These are phyloP conservation scores for Turritopsis dohrnii DNA, from an alignment of 30 jellyfish, hydroid and myxozoan genomes.

Conservation along the genomic window DNA sequence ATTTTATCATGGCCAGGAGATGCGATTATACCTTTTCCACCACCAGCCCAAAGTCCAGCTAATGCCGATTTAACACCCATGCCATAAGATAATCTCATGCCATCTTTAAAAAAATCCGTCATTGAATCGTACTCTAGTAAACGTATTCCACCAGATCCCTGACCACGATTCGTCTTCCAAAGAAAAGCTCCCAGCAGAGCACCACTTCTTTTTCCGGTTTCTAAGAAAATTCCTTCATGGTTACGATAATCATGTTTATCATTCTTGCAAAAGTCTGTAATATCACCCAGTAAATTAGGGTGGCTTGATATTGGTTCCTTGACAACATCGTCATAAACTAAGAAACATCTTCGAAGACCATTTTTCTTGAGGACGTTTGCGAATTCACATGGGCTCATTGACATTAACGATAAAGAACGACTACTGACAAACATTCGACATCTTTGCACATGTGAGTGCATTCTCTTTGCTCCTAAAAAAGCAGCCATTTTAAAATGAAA, in stretches of 20 bases:
- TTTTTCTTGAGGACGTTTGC: conserved; percentile 55
- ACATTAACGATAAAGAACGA: conserved; percentile 14
- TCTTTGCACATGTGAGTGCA: background rate
- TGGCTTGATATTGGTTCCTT: conserved; percentile 28
- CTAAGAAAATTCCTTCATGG: conserved; percentile 77
- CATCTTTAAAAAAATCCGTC: conserved; percentile 74
- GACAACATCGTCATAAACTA: conserved; percentile 39
- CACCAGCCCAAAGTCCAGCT: conserved; percentile 98
- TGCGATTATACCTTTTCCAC: conserved; percentile 93
- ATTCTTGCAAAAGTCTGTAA: conserved; percentile 38
- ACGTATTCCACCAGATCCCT: conserved; percentile 88
- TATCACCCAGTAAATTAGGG: conserved; percentile 16
- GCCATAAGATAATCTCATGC: conserved; percentile 77
- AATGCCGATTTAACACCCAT: conserved; percentile 93
- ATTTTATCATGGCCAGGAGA: conserved; percentile 65
- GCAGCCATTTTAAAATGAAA: background rate
- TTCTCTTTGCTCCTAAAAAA: background rate
- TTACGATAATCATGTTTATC: conserved; percentile 50
- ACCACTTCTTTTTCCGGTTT: conserved; percentile 72
- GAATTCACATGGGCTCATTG: conserved; percentile 51
- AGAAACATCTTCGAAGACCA: conserved; percentile 46
- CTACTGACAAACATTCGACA: background rate
- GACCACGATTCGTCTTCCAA: conserved; percentile 91
- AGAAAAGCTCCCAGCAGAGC: conserved; percentile 81
- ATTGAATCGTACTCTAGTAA: conserved; percentile 61